Evolutionary conservation across 2,888 invertebrate genomes (phyloP).

Genomic region (Cerceris rybyensis): DNA sequence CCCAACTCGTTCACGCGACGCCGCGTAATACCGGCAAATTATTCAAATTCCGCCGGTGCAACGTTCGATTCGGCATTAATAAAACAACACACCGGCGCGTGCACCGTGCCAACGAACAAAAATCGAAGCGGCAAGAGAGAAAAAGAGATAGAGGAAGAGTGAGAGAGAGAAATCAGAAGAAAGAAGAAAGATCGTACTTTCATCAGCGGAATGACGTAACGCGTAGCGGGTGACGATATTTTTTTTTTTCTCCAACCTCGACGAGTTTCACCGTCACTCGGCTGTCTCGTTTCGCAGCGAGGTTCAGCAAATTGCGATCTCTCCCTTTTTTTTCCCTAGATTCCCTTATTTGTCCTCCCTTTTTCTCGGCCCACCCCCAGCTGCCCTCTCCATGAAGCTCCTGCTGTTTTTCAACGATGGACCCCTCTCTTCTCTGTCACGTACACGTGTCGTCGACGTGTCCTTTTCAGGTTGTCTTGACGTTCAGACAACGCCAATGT

Average conservation of each 20-base stretch:
- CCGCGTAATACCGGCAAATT: conserved; percentile 23
- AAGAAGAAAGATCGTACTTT: conserved; percentile 27
- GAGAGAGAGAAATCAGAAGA: too few relatives aligned
- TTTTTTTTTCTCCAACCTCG: conserved; percentile 26
- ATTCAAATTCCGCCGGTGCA: conserved; percentile 25
- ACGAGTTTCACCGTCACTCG: conserved; percentile 52
- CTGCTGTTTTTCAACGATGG: conserved; percentile 47
- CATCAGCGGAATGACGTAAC: conserved; percentile 49
- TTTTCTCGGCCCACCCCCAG: conserved; percentile 12
- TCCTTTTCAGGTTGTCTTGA: conserved; percentile 53
- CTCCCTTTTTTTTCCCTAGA: conserved; percentile 51
- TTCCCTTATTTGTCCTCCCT: conserved; percentile 61
- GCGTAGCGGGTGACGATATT: conserved; percentile 31
- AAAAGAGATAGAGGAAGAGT: too few relatives aligned
- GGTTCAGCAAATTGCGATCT: conserved; percentile 65
- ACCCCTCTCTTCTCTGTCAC: conserved; percentile 54
- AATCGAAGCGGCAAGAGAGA: background rate
- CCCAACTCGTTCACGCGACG: background rate
- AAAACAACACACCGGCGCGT: conserved; percentile 11
- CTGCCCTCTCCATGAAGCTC: conserved; percentile 28
- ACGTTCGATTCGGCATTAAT: conserved; percentile 15
- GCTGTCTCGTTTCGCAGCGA: conserved; percentile 61
- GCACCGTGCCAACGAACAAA: conserved; percentile 1
- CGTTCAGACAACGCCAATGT: conserved; percentile 20
- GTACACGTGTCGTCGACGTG: conserved; percentile 57